Evolutionary conservation across 2,888 invertebrate species (phyloP).

Genomic region (Furcula furcula): DNA sequence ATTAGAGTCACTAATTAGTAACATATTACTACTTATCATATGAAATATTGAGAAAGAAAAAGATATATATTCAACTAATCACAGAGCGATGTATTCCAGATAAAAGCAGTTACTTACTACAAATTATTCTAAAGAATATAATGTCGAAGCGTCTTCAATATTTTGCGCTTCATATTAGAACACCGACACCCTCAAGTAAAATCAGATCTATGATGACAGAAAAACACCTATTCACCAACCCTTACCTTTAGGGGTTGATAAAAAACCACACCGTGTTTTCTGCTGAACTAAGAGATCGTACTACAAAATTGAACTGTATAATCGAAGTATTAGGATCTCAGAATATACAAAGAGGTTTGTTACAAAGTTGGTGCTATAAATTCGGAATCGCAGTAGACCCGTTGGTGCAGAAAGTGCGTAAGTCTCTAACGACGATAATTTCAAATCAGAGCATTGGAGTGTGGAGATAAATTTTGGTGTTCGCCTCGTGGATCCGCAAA

Average conservation of each 20-base stretch:
- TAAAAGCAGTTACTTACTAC: no score
- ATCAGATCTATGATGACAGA: conserved; percentile 38
- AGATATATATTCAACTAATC: no score
- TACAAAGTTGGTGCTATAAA: conserved; percentile 49
- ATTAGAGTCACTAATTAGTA: no score
- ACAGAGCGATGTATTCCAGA: no score
- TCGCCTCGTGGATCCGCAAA: conserved; percentile 41
- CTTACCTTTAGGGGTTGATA: conserved; percentile 51
- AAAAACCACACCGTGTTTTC: conserved; percentile 24
- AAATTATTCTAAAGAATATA: no score
- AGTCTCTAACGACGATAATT: conserved; percentile 67
- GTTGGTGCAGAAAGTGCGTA: conserved; percentile 61
- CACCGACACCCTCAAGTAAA: conserved; percentile 47
- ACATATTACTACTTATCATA: no score
- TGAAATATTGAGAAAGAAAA: no score
- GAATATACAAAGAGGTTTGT: conserved; percentile 7
- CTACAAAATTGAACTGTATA: conserved; percentile 13
- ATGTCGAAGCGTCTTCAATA: conserved; percentile 34
- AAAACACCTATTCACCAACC: conserved; percentile 44
- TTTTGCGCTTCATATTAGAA: conserved; percentile 44
- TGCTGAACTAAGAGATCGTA: conserved; percentile 5
- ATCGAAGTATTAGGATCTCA: not conserved
- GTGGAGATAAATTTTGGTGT: conserved; percentile 57
- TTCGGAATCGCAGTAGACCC: conserved; percentile 58
- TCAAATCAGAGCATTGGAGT: conserved; percentile 58